A percentile compares a stretch with the other conserved stretches of the same genome.
phyloP scores from a whole-genome alignment of 2,888 invertebrate genomes.

The Sminthurides aquaticus region DNA sequence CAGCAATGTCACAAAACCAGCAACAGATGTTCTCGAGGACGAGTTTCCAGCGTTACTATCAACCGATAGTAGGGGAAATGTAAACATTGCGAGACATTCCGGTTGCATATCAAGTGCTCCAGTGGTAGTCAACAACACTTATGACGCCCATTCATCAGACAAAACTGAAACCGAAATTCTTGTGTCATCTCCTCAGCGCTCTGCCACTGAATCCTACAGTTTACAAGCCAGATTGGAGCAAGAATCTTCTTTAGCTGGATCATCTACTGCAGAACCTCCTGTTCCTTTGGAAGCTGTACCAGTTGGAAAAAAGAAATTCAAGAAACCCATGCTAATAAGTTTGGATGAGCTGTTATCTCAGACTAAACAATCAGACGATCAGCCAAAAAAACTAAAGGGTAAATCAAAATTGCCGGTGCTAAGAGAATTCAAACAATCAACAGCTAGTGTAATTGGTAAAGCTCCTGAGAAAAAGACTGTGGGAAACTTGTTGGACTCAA shows the following conservation, averaged over 20 bases:
- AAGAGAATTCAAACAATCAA: background rate
- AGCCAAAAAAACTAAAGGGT: conserved; percentile 6
- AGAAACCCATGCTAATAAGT: conserved; percentile 32
- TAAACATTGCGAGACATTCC: background rate
- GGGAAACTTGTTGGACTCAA: conserved; percentile 39
- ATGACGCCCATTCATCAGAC: background rate
- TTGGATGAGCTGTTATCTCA: conserved; percentile 22
- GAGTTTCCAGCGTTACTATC: background rate
- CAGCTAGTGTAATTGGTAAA: background rate
- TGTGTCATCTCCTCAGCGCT: background rate
- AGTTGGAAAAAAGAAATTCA: conserved; percentile 24
- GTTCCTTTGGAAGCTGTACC: background rate
- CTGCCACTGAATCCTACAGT: background rate
- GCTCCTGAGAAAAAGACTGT: conserved; percentile 26
- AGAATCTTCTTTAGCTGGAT: background rate
- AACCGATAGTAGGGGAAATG: background rate
- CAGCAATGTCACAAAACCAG: background rate
- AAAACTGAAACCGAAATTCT: background rate
- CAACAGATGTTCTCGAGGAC: background rate
- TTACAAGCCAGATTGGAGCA: background rate
- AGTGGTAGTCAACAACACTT: background rate
- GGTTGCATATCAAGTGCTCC: background rate
- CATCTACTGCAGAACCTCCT: background rate
- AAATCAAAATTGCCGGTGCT: background rate
- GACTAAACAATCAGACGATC: background rate